A percentile compares a stretch with the other conserved stretches of the same genome.
phyloP scores from a whole-genome alignment of 1,140 invertebrate species.

The Lysiphlebus fabarum region DNA sequence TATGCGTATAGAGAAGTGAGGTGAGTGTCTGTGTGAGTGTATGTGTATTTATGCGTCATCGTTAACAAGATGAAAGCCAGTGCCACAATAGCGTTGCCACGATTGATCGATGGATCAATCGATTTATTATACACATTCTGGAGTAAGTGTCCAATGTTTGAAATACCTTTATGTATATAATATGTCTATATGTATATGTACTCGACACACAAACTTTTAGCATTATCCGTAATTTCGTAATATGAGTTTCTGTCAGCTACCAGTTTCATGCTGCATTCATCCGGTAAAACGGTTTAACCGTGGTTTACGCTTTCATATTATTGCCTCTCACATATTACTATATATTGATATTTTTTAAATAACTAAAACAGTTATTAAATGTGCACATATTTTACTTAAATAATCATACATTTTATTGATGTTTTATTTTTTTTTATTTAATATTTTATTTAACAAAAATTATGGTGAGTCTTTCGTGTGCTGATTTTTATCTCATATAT shows the following conservation, averaged over 20 bases:
- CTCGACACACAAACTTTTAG: conserved; percentile 6
- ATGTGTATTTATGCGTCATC: too few species aligned
- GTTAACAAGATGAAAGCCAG: background rate
- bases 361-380: conserved; percentile 23
- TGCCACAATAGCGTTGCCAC: background rate
- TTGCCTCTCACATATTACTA: conserved; percentile 28
- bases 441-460: too few species aligned
- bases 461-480: too few species aligned
- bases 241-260: conserved; percentile 31
- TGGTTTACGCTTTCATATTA: conserved; percentile 36
- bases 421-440: too few species aligned
- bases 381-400: conserved; percentile 14
- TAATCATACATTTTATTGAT: too few species aligned
- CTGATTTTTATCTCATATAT: too few species aligned
- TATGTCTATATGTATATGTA: background rate
- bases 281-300: conserved; percentile 32
- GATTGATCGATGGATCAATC: conserved; percentile 20
- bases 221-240: conserved; percentile 16
- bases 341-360: conserved; percentile 35
- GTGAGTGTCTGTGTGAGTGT: too few species aligned
- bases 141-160: too few species aligned
- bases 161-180: too few species aligned
- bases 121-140: conserved; percentile 2
- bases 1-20: conserved; percentile 1
- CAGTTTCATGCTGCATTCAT: conserved; percentile 32